Conservation (phyloP, 2,797 vertebrate species). For the Anabacerthia variegaticeps region DNA sequence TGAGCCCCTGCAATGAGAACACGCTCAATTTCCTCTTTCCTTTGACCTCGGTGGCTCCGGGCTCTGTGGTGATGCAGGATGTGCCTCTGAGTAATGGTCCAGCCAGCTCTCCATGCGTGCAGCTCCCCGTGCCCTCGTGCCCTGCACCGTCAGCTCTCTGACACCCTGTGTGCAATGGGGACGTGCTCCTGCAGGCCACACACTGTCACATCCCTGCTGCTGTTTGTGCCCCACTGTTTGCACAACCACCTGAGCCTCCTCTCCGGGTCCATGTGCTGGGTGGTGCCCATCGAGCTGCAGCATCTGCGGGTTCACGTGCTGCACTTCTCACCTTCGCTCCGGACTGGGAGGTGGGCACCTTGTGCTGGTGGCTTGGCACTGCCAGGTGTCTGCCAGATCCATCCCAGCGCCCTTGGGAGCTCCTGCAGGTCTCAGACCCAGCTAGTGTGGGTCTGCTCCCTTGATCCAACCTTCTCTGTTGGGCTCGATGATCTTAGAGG, state of each 20-base stretch:
- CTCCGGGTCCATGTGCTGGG: not conserved
- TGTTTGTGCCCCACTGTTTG: not conserved
- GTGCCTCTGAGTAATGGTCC: not conserved
- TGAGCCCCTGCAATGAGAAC: not conserved
- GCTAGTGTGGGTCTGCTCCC: not conserved
- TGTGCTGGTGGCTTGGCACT: not conserved
- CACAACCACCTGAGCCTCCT: not conserved
- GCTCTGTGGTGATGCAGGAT: not conserved
- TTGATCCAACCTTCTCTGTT: not conserved
- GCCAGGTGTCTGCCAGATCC: not conserved
- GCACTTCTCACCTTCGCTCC: not conserved
- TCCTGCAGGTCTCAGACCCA: not conserved
- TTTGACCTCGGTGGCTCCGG: not conserved
- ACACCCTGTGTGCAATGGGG: accelerated
- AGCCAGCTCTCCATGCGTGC: accelerated
- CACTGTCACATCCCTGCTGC: accelerated
- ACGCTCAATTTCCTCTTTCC: not conserved
- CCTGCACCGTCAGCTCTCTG: accelerated
- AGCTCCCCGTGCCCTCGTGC: accelerated
- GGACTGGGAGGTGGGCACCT: not conserved
- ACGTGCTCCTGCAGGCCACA: not conserved
- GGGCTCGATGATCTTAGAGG: not conserved
- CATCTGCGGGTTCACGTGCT: not conserved
- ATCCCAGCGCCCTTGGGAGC: not conserved
- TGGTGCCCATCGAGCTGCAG: not conserved